phyloP scores from a whole-genome alignment of 2,888 invertebrate species.

The Acheta domesticus region DNA sequence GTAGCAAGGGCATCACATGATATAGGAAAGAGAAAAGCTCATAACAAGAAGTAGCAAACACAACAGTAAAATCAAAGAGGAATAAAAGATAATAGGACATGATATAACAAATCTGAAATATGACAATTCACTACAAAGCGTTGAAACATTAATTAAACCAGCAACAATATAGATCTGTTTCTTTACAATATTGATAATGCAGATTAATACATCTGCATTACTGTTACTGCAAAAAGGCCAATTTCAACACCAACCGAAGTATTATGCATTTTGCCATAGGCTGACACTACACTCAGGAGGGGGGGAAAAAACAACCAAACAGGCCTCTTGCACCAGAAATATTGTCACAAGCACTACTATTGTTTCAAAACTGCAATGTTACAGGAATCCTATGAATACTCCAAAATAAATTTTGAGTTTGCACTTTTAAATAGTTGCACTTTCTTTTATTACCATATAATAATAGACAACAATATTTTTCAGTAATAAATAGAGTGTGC shows the following conservation, averaged over 20 bases:
- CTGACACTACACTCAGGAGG: background rate
- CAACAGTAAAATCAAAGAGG: background rate
- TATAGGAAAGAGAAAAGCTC: background rate
- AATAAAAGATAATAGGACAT: background rate
- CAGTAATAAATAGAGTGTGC: too few relatives aligned
- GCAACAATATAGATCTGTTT: constrained; percentile 20
- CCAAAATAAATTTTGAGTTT: too few relatives aligned
- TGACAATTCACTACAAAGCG: constrained; percentile 7
- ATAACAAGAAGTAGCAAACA: constrained; percentile 9
- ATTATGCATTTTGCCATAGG: background rate
- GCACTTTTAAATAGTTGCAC: too few relatives aligned
- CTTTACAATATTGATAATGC: background rate
- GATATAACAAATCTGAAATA: background rate
- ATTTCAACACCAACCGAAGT: constrained; percentile 21
- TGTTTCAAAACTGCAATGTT: too few relatives aligned
- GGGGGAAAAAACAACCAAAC: too few relatives aligned
- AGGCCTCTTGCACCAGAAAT: too few relatives aligned
- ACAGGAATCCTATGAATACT: too few relatives aligned
- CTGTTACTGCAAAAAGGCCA: background rate
- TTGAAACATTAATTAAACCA: constrained; percentile 22
- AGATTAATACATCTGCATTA: too few relatives aligned
- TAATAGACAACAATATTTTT: too few relatives aligned
- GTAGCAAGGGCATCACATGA: background rate
- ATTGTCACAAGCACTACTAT: too few relatives aligned
- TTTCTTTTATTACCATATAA: too few relatives aligned